Percentiles rank a stretch among this genome's conserved stretches.
phyloP scores from a whole-genome alignment of 2,888 invertebrate species.

The Dynastes maya region DNA sequence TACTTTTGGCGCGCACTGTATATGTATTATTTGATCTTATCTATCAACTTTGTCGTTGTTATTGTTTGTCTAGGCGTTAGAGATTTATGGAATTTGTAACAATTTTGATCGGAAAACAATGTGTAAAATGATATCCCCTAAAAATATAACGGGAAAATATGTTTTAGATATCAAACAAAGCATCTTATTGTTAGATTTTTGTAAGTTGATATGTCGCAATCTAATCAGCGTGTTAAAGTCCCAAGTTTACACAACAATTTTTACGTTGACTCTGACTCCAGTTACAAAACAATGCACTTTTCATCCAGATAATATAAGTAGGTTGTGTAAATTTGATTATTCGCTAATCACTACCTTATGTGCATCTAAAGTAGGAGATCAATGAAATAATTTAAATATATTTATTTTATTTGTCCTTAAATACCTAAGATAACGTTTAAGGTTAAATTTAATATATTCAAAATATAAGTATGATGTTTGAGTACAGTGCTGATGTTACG shows the following conservation, averaged over 20 bases:
- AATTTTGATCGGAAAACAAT: too few species aligned
- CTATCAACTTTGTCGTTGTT: too few species aligned
- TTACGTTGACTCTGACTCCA: neutral
- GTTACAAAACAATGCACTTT: conserved; percentile 26
- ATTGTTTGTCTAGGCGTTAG: too few species aligned
- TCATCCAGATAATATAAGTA: conserved; percentile 41
- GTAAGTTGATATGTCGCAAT: too few species aligned
- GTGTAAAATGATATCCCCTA: too few species aligned
- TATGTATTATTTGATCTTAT: too few species aligned
- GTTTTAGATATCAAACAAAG: neutral
- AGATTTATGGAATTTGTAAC: too few species aligned
- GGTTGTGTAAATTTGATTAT: conserved; percentile 43
- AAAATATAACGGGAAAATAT: neutral
- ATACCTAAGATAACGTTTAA: neutral
- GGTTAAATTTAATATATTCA: too few species aligned
- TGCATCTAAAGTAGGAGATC: neutral
- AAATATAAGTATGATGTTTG: neutral
- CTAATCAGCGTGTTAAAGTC: too few species aligned
- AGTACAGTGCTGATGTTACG: conserved; percentile 28
- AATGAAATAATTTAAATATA: neutral
- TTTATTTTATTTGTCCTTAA: neutral
- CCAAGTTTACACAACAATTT: conserved; percentile 13
- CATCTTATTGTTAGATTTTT: neutral
- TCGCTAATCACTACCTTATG: neutral
- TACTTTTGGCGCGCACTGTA: too few species aligned